These are phyloP conservation scores for Petrolisthes manimaculis DNA, from an alignment of 2,888 invertebrate genomes.

Conservation along the genomic window DNA sequence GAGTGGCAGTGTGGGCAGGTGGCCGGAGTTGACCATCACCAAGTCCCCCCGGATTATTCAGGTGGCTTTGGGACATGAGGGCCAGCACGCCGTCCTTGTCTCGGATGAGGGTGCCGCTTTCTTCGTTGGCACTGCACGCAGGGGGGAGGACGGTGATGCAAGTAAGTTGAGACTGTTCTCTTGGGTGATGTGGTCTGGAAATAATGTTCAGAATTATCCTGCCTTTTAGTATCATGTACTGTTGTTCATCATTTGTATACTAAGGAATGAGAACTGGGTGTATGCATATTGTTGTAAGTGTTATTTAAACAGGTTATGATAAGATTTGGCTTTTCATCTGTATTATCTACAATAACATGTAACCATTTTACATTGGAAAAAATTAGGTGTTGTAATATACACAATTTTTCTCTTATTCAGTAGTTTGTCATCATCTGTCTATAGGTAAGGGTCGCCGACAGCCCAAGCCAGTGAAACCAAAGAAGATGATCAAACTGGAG, in stretches of 20 bases:
- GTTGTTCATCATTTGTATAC: too few relatives aligned
- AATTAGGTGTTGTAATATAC: not conserved
- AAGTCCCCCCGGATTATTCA: conserved; percentile 82
- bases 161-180: conserved; percentile 70
- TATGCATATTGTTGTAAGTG: too few relatives aligned
- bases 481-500: conserved; percentile 91
- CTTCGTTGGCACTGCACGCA: conserved; percentile 86
- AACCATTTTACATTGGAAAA: not conserved
- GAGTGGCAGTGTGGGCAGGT: conserved; percentile 67
- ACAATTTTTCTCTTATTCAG: not conserved
- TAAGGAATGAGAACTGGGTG: too few relatives aligned
- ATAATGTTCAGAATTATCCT: too few relatives aligned
- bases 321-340: not conserved
- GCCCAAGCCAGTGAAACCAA: conserved; percentile 91
- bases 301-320: too few relatives aligned
- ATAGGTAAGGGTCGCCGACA: conserved; percentile 75
- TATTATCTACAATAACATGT: not conserved
- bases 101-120: conserved; percentile 92
- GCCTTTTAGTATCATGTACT: too few relatives aligned
- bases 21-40: conserved; percentile 75
- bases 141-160: conserved; percentile 94
- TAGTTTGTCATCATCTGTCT: not conserved
- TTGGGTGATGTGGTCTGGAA: not conserved
- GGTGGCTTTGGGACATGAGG: conserved; percentile 92
- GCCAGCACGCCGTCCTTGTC: conserved; percentile 89